These are phyloP conservation scores for Steinernema carpocapsae DNA, from an alignment of 2,888 invertebrate genomes.

Conservation along the genomic window DNA sequence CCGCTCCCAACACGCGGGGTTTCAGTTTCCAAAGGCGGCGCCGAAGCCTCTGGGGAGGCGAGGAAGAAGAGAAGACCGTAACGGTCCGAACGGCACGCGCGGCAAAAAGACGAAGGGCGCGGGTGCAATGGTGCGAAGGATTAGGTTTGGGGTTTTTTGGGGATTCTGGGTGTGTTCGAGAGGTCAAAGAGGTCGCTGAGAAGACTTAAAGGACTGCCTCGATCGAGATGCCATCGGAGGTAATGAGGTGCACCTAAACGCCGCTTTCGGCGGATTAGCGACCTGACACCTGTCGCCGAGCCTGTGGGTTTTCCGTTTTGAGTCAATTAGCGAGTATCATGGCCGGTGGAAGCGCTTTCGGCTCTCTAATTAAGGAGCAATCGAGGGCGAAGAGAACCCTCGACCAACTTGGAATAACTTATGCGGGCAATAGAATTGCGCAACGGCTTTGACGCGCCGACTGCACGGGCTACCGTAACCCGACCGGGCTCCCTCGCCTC, in stretches of 20 bases:
- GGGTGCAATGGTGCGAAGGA: conserved; percentile 15
- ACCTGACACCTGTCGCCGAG: conserved; percentile 25
- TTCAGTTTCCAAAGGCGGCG: conserved; percentile 28
- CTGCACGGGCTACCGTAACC: conserved; percentile 16
- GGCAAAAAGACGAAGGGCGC: conserved; percentile 25
- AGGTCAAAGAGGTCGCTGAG: conserved; percentile 15
- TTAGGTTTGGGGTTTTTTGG: not conserved
- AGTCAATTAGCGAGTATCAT: conserved; percentile 18
- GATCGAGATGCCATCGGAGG: not conserved
- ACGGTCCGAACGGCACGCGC: conserved; percentile 21
- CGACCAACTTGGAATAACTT: conserved; percentile 10
- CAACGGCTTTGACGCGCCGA: not conserved
- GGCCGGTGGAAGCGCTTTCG: conserved; percentile 16
- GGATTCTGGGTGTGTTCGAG: not conserved
- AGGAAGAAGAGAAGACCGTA: conserved; percentile 20
- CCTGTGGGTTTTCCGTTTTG: not conserved
- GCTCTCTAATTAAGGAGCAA: conserved; percentile 24
- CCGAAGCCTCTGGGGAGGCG: conserved; percentile 28
- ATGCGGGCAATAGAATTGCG: conserved; percentile 7
- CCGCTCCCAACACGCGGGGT: conserved; percentile 20
- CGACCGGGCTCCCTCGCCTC: not conserved
- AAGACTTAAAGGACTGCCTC: not conserved
- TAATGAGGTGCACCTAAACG: conserved; percentile 24
- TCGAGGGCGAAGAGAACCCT: not conserved
- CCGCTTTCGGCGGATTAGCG: conserved; percentile 16